Evolutionary conservation across 2,113 vertebrate genomes (phyloP).

Genomic region (Platanista minor): DNA sequence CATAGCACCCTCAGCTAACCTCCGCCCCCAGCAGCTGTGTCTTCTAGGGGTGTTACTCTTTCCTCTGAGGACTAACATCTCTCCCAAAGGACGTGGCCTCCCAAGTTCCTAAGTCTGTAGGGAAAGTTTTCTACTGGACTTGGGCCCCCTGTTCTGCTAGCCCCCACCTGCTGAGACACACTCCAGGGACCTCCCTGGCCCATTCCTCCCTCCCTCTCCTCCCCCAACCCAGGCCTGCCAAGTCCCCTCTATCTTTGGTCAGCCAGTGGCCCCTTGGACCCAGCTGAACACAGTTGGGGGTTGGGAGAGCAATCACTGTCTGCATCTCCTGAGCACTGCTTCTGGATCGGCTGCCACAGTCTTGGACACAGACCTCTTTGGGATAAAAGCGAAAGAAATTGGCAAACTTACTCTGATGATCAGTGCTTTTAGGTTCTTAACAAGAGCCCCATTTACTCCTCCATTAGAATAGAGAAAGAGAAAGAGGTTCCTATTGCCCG

Average conservation of each 20-base stretch:
- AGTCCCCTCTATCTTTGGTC: neutral
- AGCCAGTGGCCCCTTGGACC: neutral
- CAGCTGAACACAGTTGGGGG: neutral
- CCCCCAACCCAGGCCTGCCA: neutral
- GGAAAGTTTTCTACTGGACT: neutral
- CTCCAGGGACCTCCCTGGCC: neutral
- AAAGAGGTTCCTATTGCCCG: neutral
- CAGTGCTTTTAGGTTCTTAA: neutral
- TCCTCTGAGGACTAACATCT: neutral
- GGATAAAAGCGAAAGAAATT: neutral
- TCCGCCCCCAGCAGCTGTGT: neutral
- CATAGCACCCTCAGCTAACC: neutral
- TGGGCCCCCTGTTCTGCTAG: neutral
- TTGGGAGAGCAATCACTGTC: fast-evolving
- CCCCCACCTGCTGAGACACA: neutral
- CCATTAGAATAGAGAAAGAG: neutral
- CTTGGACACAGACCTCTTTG: neutral
- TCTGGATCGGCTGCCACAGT: neutral
- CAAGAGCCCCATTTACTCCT: neutral
- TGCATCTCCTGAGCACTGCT: neutral
- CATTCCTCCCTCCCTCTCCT: neutral
- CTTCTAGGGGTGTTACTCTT: neutral
- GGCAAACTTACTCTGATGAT: neutral
- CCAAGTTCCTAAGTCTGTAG: neutral
- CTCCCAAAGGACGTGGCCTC: neutral